phyloP scores from a whole-genome alignment of 2,888 invertebrate genomes.

The Stratiomys singularior region DNA sequence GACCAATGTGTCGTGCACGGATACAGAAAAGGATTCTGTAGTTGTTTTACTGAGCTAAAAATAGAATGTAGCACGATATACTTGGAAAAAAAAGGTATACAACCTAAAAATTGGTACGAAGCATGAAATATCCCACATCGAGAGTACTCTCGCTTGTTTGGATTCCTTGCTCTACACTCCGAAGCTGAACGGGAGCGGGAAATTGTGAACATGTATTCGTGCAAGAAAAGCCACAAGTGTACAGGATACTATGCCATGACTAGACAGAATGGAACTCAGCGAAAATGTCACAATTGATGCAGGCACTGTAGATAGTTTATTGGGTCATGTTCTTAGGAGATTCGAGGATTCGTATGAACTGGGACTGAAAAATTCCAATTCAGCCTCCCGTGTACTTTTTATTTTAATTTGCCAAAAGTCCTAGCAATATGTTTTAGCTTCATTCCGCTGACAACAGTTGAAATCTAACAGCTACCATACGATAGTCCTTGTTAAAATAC shows the following conservation, averaged over 20 bases:
- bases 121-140: not conserved
- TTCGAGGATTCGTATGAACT: too few relatives aligned
- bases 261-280: too few relatives aligned
- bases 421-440: too few relatives aligned
- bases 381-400: too few relatives aligned
- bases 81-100: conserved; percentile 11
- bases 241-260: not conserved
- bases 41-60: conserved; percentile 12
- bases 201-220: not conserved
- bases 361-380: too few relatives aligned
- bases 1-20: not conserved
- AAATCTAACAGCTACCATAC: too few relatives aligned
- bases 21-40: not conserved
- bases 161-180: not conserved
- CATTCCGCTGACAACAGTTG: too few relatives aligned
- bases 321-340: too few relatives aligned
- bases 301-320: too few relatives aligned
- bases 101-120: conserved; percentile 16
- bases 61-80: conserved; percentile 24
- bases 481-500: too few relatives aligned
- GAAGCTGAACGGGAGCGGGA: not conserved
- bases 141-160: conserved; percentile 26
- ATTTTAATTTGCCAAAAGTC: too few relatives aligned
- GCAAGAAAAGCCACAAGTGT: not conserved
- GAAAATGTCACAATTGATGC: too few relatives aligned